Percentiles rank a stretch among this genome's conserved stretches.
These are phyloP conservation scores for Rhinoraja longicauda DNA, from an alignment of 2,797 vertebrate species.

Conservation along the genomic window DNA sequence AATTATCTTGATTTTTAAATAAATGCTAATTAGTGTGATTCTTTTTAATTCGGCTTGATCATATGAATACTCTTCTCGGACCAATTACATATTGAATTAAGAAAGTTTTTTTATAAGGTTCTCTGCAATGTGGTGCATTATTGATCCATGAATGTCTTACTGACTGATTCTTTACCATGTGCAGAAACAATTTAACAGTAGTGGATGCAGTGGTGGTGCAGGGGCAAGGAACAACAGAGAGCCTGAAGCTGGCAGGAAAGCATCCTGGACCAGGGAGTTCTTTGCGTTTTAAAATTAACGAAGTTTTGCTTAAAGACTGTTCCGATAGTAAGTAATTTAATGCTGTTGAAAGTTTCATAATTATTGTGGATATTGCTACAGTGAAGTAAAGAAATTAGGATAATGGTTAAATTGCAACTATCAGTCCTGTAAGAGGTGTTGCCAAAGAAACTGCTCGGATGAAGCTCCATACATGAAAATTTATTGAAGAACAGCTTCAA, in stretches of 20 bases:
- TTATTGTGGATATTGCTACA: background rate
- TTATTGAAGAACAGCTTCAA: background rate
- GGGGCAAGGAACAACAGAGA: constrained; percentile 86
- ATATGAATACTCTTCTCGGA: background rate
- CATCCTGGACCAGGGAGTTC: constrained; percentile 80
- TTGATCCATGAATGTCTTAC: background rate
- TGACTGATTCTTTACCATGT: background rate
- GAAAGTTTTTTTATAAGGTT: background rate
- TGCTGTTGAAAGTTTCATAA: constrained; percentile 33
- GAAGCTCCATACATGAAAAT: background rate
- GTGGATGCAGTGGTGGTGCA: constrained; percentile 81
- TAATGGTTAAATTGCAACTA: background rate
- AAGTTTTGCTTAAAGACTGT: constrained; percentile 88
- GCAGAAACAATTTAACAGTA: constrained; percentile 92
- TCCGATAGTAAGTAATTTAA: constrained; percentile 77
- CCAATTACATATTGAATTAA: background rate
- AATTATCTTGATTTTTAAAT: background rate
- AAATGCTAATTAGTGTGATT: background rate
- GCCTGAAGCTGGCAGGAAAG: constrained; percentile 81
- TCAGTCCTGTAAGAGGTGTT: background rate
- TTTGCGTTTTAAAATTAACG: constrained; percentile 94
- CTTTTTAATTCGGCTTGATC: background rate
- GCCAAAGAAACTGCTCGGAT: background rate
- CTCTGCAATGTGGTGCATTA: too few relatives aligned
- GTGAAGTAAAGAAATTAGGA: background rate